Conservation (phyloP, 2,888 invertebrate genomes). For the Epinotia ramella region DNA sequence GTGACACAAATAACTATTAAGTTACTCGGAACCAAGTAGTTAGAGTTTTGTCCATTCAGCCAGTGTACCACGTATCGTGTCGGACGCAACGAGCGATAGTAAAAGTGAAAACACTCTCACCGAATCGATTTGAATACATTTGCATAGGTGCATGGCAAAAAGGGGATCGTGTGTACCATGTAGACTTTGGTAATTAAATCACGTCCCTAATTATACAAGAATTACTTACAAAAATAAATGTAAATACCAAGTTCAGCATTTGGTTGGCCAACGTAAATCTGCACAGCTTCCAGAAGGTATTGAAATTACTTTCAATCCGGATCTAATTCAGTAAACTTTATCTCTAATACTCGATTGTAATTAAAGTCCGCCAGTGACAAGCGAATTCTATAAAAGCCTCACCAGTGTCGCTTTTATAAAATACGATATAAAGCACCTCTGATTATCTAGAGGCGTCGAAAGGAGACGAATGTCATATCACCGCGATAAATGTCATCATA, state of each 20-base stretch:
- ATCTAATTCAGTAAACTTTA: no score
- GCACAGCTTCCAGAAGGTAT: background rate
- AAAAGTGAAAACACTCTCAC: conserved; percentile 47
- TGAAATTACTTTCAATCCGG: background rate
- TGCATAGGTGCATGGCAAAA: conserved; percentile 39
- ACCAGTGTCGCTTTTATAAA: no score
- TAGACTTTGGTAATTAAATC: background rate
- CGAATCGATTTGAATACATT: conserved; percentile 43
- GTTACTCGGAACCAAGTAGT: no score
- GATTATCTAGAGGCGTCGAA: no score
- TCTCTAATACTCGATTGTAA: no score
- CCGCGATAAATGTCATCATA: no score
- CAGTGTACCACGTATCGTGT: conserved; percentile 18
- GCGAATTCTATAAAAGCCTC: no score
- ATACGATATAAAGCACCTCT: no score
- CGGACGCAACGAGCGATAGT: conserved; percentile 15
- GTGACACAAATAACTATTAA: no score
- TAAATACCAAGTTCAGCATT: background rate
- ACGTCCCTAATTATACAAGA: background rate
- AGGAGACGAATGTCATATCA: no score
- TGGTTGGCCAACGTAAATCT: background rate
- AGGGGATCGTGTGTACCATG: background rate
- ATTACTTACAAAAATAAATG: background rate
- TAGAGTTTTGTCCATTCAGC: no score
- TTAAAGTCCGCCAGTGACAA: no score